phyloP scores from a whole-genome alignment of 2,113 vertebrate species.

The Channa argus region DNA sequence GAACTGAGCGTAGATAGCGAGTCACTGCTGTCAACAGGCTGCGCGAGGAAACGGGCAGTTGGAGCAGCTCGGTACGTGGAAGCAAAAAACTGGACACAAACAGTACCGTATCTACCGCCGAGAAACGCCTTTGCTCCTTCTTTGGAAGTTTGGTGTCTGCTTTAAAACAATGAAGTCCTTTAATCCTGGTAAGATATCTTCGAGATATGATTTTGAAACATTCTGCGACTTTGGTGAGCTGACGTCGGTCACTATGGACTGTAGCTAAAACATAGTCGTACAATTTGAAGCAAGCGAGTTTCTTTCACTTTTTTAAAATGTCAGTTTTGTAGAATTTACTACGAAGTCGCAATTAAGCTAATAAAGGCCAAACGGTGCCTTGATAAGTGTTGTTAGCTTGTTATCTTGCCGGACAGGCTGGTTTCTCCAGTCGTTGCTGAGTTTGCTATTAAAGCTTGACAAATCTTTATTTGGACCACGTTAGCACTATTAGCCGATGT shows the following conservation, averaged over 20 bases:
- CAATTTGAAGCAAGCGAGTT: neutral
- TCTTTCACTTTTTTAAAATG: neutral
- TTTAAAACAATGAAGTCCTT: slow-evolving; percentile 29
- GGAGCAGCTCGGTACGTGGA: slow-evolving; percentile 49
- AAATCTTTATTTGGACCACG: neutral
- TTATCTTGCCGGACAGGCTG: slow-evolving; percentile 18
- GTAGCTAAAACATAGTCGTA: slow-evolving; percentile 2
- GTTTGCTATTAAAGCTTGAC: neutral
- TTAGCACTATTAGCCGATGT: neutral
- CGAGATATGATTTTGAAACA: slow-evolving; percentile 10
- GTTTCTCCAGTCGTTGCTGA: slow-evolving; percentile 9
- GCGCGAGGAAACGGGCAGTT: slow-evolving; percentile 11
- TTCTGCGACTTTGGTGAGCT: neutral
- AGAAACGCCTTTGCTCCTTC: neutral
- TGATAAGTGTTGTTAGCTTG: neutral
- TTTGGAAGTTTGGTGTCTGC: neutral
- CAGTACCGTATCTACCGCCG: neutral
- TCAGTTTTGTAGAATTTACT: too few relatives aligned
- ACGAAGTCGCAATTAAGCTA: neutral
- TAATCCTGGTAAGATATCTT: slow-evolving; percentile 53
- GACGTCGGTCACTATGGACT: slow-evolving; percentile 14
- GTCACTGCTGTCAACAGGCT: slow-evolving; percentile 75
- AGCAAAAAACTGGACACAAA: neutral
- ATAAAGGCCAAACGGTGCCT: neutral
- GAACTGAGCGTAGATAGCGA: slow-evolving; percentile 64